Conservation (phyloP, 2,113 vertebrate species). For the Eurypyga helias region DNA sequence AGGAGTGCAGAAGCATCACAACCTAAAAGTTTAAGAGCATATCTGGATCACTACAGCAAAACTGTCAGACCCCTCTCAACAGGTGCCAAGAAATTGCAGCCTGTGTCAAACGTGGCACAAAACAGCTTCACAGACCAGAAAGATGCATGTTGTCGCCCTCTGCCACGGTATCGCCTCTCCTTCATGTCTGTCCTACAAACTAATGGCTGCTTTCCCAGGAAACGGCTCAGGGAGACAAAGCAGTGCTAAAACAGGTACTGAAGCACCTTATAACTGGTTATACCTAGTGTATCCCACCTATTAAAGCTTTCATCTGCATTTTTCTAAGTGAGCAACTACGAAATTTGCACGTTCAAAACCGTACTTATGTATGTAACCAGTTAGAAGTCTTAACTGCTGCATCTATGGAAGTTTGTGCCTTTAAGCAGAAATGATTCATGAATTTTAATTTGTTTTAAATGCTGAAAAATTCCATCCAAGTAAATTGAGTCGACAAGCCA, state of each 20-base stretch:
- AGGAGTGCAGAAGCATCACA: not conserved
- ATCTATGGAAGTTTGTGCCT: conserved; percentile 36
- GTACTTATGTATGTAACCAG: not conserved
- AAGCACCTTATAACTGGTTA: not conserved
- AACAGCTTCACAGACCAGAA: not conserved
- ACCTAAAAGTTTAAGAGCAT: accelerated
- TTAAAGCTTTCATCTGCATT: not conserved
- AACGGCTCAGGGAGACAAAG: not conserved
- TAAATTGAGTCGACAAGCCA: conserved; percentile 42
- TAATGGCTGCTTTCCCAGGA: not conserved
- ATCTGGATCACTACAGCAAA: not conserved
- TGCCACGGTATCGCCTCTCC: not conserved
- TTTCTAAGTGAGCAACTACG: not conserved
- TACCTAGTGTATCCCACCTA: not conserved
- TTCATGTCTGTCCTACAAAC: not conserved
- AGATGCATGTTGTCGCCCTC: accelerated
- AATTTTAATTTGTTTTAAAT: conserved; percentile 64
- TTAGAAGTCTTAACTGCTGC: not conserved
- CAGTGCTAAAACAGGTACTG: accelerated
- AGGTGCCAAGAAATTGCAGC: not conserved
- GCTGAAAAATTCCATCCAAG: conserved; percentile 49
- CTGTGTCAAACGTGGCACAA: not conserved
- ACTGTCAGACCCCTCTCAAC: not conserved
- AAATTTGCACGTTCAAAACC: not conserved
- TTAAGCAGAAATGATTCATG: conserved; percentile 56